Evolutionary conservation across 2,113 vertebrate genomes (phyloP).

Genomic region (Falco punctatus): DNA sequence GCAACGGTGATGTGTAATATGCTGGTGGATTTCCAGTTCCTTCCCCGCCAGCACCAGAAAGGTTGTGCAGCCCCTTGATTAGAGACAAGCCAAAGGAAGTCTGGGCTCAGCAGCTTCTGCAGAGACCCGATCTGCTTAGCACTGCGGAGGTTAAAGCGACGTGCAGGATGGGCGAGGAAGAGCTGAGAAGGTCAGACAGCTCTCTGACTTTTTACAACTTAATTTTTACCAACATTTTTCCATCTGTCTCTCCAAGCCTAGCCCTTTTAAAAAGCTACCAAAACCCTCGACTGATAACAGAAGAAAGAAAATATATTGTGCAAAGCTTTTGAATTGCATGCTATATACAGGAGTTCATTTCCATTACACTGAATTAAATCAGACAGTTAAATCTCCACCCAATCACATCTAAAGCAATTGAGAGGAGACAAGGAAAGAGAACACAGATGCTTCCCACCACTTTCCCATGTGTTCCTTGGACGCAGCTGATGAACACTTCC

Average conservation of each 20-base stretch:
- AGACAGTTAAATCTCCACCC: background rate
- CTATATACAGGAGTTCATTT: background rate
- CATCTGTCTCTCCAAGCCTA: background rate
- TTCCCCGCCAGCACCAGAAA: background rate
- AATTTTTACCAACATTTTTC: background rate
- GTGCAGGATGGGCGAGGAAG: background rate
- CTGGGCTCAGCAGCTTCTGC: background rate
- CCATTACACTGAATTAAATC: background rate
- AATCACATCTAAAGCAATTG: background rate
- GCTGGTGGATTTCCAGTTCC: background rate
- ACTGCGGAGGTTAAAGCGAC: background rate
- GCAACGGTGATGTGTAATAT: rapidly evolving
- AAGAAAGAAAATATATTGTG: background rate
- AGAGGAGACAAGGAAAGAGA: background rate
- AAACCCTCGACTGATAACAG: background rate
- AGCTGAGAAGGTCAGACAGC: background rate
- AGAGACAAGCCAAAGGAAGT: background rate
- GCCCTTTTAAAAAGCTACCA: background rate
- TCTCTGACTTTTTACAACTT: background rate
- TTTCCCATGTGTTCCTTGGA: background rate
- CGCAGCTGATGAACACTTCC: background rate
- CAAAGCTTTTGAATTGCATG: background rate
- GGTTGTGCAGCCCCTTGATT: background rate
- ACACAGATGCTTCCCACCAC: background rate
- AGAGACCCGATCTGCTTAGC: background rate